phyloP scores from a whole-genome alignment of 2,797 vertebrate species.

The Dipus sagitta region DNA sequence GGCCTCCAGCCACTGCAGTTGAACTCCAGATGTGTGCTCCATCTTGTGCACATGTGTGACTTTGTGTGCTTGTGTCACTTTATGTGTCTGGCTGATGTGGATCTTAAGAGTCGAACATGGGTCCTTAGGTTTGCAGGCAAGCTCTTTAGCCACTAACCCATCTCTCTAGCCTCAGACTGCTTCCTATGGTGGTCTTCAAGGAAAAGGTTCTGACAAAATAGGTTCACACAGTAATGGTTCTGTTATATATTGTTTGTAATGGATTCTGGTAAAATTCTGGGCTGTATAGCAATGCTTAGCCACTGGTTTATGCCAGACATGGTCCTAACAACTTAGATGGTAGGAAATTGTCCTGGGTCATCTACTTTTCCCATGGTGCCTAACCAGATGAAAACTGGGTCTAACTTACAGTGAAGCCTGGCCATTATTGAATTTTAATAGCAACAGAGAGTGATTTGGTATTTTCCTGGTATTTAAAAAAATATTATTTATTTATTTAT shows the following conservation, averaged over 20 bases:
- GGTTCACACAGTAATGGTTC: not conserved
- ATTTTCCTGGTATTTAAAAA: not conserved
- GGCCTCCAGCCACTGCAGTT: too few relatives aligned
- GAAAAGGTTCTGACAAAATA: not conserved
- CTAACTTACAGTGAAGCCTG: not conserved
- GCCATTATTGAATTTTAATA: not conserved
- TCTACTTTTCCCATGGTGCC: not conserved
- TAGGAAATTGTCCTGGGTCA: not conserved
- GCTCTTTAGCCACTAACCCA: too few relatives aligned
- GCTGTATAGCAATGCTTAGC: not conserved
- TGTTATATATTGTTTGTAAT: not conserved
- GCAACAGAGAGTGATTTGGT: not conserved
- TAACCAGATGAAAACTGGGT: not conserved
- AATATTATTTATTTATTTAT: not conserved
- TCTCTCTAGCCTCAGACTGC: not conserved
- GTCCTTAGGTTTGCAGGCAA: too few relatives aligned
- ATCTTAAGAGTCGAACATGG: too few relatives aligned
- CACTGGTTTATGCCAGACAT: not conserved
- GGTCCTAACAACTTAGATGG: not conserved
- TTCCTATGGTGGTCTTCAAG: not conserved
- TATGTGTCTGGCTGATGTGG: too few relatives aligned
- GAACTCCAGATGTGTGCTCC: too few relatives aligned
- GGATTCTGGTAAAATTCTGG: not conserved
- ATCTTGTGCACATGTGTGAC: too few relatives aligned
- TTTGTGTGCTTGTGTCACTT: too few relatives aligned